Conservation (phyloP, 2,888 invertebrate species). For the Eupithecia exiguata region DNA sequence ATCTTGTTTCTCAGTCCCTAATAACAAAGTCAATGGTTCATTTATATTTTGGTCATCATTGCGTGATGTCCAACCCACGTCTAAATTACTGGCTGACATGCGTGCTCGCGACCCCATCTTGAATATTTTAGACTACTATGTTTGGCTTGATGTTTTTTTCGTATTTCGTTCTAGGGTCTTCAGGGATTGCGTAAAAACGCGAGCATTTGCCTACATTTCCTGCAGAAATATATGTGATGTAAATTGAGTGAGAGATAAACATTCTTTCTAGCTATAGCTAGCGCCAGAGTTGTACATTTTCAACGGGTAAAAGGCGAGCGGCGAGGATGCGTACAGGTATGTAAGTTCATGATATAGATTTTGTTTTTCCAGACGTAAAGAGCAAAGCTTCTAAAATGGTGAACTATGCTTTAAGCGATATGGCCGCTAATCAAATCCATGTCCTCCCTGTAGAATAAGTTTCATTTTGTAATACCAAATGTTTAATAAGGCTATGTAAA, state of each 20-base stretch:
- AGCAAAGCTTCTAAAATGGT: too few species aligned
- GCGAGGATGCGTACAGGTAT: not conserved
- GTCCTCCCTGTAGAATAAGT: too few species aligned
- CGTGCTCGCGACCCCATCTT: conserved; percentile 67
- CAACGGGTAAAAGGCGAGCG: not conserved
- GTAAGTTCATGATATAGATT: not conserved
- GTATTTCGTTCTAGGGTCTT: conserved; percentile 55
- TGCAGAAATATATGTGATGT: not conserved
- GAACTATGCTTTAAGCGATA: too few species aligned
- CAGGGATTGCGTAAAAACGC: conserved; percentile 31
- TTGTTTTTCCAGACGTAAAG: not conserved
- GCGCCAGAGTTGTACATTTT: not conserved
- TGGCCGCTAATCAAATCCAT: too few species aligned
- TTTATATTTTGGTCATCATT: conserved; percentile 63
- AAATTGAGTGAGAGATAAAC: not conserved
- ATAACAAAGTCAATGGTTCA: conserved; percentile 7
- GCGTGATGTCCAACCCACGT: conserved; percentile 72
- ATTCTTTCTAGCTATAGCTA: not conserved
- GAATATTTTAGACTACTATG: conserved; percentile 70
- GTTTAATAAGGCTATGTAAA: too few species aligned
- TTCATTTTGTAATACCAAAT: too few species aligned
- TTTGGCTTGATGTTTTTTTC: conserved; percentile 54
- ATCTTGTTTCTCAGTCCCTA: conserved; percentile 2
- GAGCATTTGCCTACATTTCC: conserved; percentile 3
- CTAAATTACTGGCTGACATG: conserved; percentile 69